These are phyloP conservation scores for Scolopax mira DNA, from an alignment of 2,113 vertebrate genomes.

Conservation along the genomic window DNA sequence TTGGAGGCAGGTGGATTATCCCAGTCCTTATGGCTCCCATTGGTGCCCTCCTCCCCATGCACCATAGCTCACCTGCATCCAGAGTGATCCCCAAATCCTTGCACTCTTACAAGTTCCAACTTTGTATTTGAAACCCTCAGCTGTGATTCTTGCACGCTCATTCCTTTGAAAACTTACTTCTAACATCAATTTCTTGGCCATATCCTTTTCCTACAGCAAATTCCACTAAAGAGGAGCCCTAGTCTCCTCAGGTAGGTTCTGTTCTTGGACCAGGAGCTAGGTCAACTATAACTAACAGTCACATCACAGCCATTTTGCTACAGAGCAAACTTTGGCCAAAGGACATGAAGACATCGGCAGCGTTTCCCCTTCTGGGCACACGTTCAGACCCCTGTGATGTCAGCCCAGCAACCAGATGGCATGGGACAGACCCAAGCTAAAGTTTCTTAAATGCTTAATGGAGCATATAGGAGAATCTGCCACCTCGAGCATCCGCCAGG, in stretches of 20 bases:
- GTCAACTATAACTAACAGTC: not conserved
- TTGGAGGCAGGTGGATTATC: not conserved
- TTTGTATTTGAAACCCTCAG: not conserved
- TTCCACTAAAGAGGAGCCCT: not conserved
- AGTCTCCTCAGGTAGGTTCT: not conserved
- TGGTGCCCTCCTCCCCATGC: not conserved
- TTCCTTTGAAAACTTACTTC: not conserved
- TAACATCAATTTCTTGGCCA: not conserved
- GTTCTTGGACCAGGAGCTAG: not conserved
- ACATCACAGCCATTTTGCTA: not conserved
- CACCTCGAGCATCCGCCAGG: not conserved
- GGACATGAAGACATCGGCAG: fast-evolving
- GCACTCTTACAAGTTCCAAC: not conserved
- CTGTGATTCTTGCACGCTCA: not conserved
- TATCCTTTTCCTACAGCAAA: not conserved
- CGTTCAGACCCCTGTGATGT: not conserved
- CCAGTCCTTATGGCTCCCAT: not conserved
- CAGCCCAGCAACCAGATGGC: not conserved
- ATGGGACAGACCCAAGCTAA: not conserved
- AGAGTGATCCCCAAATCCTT: not conserved
- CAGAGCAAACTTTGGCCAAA: not conserved
- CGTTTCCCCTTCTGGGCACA: not conserved
- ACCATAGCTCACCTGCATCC: not conserved
- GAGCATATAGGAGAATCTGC: not conserved
- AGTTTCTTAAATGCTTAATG: not conserved